phyloP scores from a whole-genome alignment of 2,888 invertebrate genomes.

The Theretra japonica region DNA sequence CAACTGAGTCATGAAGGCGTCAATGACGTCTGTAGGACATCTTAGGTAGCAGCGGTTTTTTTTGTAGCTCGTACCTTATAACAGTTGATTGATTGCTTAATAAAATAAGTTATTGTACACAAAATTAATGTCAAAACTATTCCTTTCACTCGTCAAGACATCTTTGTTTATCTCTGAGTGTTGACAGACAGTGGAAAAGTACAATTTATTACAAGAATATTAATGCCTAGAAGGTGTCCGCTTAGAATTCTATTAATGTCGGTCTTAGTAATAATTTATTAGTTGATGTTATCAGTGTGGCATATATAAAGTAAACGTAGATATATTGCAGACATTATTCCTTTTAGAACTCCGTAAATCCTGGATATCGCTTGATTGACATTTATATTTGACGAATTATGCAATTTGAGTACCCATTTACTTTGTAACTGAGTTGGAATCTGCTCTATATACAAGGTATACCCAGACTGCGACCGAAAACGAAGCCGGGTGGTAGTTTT shows the following conservation, averaged over 20 bases:
- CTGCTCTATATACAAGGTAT: too few species aligned
- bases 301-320: neutral
- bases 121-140: too few species aligned
- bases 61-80: too few species aligned
- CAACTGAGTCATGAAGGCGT: too few species aligned
- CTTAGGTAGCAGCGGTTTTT: too few species aligned
- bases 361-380: neutral
- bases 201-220: neutral
- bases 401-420: too few species aligned
- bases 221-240: constrained; percentile 10
- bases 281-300: neutral
- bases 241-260: constrained; percentile 3
- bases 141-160: neutral
- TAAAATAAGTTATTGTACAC: too few species aligned
- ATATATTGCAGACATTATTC: neutral
- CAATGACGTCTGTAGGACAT: too few species aligned
- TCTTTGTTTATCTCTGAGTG: neutral
- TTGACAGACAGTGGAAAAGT: neutral
- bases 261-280: neutral
- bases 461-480: too few species aligned
- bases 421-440: too few species aligned
- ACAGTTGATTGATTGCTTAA: too few species aligned
- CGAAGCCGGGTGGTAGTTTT: too few species aligned
- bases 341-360: neutral
- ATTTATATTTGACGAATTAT: neutral